Percentiles rank a stretch among this genome's conserved stretches.
Evolutionary conservation across 2,888 invertebrate genomes (phyloP).

Genomic region (Pristionchus mayeri): DNA sequence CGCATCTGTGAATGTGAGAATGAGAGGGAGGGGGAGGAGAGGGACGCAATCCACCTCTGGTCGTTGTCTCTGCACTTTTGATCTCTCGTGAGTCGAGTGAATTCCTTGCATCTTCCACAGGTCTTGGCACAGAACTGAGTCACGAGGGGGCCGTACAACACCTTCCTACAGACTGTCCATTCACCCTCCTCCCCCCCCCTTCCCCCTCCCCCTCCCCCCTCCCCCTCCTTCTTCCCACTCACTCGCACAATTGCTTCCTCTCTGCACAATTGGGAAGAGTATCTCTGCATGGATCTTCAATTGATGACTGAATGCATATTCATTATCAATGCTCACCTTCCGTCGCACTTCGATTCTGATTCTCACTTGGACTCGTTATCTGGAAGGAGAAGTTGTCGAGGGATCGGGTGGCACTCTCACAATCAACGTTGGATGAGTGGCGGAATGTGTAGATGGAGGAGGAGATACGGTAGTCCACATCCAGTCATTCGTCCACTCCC

Average conservation of each 20-base stretch:
- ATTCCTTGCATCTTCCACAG: constrained; percentile 36
- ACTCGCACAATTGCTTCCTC: constrained; percentile 32
- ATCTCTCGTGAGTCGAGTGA: constrained; percentile 40
- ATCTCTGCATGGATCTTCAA: constrained; percentile 14
- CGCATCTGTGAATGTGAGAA: not conserved
- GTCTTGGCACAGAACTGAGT: constrained; percentile 27
- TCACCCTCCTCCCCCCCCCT: no score
- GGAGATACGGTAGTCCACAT: not conserved
- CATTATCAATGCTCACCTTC: not conserved
- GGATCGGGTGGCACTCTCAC: not conserved
- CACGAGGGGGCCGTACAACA: not conserved
- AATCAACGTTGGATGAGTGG: not conserved
- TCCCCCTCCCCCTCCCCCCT: no score
- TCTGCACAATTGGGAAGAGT: not conserved
- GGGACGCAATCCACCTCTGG: not conserved
- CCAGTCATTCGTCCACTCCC: not conserved
- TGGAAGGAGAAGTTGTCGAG: not conserved
- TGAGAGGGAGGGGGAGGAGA: no score
- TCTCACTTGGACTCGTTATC: not conserved
- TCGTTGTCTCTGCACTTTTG: constrained; percentile 36
- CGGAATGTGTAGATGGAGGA: not conserved
- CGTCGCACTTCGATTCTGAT: constrained; percentile 10
- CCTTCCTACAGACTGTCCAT: not conserved
- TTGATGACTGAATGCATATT: not conserved
- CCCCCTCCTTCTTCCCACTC: not conserved